Evolutionary conservation across 2,113 vertebrate species (phyloP), one percentile per base, ranked within the genome.

Genomic region (Silurus asotus): DNA sequence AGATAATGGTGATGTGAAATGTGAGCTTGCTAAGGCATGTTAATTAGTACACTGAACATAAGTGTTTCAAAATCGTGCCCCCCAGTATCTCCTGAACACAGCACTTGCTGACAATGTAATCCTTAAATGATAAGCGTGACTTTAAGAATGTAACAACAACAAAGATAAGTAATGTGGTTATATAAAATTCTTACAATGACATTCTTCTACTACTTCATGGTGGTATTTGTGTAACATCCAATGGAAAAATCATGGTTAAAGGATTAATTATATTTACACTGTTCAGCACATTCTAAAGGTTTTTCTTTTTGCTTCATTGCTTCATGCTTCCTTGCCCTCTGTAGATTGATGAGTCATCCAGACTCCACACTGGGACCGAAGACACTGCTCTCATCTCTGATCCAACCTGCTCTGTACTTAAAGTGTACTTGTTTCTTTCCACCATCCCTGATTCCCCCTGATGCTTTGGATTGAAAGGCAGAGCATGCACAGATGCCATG

Each of bases 341-440:
- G 13, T 56, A 17, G 58, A 72, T 49, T 58, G 77, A 45, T 67
- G 82, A 81, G 37, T 89, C 85, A 84, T 55, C 51, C 49, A 69
- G 81, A 48, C 69, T 67, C 23, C 85, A 77, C 15, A 56, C 64
- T 51, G 59, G 14, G 70, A 58, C 45, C 72, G 65, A 17, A 80
- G 45, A 70, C 74, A 51, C 69, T 37, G 14, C 74, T 70, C 69
- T 45, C 51, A 37, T 58, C 81, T 77, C 77, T 25, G n/a, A 51
- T 80, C 65, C 49, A 53, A 82, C 82, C 81, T 86, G 61, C 82
- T 49, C 49, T 53, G 53, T 45, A 59, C 69, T 82, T 61, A 8
- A 6, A 49, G 20, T 62, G 72, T 74, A 87, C 56, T 69, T 80
- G 82, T 74, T 67, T 86, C 74, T 84, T 85, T 83, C 74, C n/a